A percentile compares a stretch with the other conserved stretches of the same genome.
Evolutionary conservation across 2,113 vertebrate genomes (phyloP).

Genomic region (Silurus asotus): DNA sequence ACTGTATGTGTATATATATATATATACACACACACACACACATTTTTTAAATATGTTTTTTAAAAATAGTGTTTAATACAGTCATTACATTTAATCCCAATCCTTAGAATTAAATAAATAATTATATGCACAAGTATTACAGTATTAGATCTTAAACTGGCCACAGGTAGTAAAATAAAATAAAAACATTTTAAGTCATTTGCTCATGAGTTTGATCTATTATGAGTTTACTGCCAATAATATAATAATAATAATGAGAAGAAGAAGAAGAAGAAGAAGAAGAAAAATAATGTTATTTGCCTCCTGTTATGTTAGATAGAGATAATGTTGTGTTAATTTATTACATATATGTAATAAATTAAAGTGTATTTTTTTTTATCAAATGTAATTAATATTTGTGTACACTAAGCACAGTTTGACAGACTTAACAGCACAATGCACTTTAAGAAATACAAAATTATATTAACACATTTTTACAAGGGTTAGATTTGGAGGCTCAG

Average conservation of each 20-base stretch:
- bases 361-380: neutral
- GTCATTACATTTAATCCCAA: neutral
- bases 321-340: neutral
- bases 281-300: neutral
- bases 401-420: neutral
- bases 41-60: neutral
- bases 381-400: neutral
- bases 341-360: neutral
- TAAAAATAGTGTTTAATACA: neutral
- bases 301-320: neutral
- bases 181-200: neutral
- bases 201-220: neutral
- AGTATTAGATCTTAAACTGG: neutral
- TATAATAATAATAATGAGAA: neutral
- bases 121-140: neutral
- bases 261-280: neutral
- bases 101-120: neutral
- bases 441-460: neutral
- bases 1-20: no score
- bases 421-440: neutral
- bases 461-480: neutral
- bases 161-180: neutral
- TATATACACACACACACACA: no score
- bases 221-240: neutral
- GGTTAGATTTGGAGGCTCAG: neutral